These are phyloP conservation scores for Haplotaxodon microlepis DNA, from an alignment of 2,113 vertebrate species.

Conservation along the genomic window DNA sequence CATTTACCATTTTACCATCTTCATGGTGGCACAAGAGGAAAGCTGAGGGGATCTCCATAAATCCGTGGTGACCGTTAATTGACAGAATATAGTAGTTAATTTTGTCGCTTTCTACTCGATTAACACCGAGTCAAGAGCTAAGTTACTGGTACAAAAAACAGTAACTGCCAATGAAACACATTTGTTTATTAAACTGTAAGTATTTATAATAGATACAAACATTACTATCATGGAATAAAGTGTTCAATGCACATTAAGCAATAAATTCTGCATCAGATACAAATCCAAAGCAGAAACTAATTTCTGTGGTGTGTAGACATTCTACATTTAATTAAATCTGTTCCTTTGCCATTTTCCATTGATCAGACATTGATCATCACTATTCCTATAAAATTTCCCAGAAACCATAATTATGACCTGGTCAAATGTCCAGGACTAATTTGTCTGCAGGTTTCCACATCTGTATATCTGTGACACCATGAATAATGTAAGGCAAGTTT, in stretches of 20 bases:
- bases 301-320: neutral
- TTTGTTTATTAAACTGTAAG: neutral
- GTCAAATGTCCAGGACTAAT: neutral
- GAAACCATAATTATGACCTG: neutral
- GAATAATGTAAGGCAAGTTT: conserved; percentile 15
- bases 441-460: neutral
- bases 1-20: neutral
- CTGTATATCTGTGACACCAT: neutral
- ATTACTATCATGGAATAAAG: neutral
- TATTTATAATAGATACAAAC: neutral
- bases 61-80: too few relatives aligned
- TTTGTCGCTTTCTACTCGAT: neutral
- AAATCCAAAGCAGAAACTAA: neutral
- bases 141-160: neutral
- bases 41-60: neutral
- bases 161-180: neutral
- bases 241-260: neutral
- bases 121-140: neutral
- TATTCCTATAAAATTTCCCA: neutral
- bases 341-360: neutral
- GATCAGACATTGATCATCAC: neutral
- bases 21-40: neutral
- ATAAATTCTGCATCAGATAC: neutral
- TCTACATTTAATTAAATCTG: neutral
- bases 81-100: neutral